phyloP scores from a whole-genome alignment of 2,888 invertebrate genomes.

The Trichopria drosophilae region DNA sequence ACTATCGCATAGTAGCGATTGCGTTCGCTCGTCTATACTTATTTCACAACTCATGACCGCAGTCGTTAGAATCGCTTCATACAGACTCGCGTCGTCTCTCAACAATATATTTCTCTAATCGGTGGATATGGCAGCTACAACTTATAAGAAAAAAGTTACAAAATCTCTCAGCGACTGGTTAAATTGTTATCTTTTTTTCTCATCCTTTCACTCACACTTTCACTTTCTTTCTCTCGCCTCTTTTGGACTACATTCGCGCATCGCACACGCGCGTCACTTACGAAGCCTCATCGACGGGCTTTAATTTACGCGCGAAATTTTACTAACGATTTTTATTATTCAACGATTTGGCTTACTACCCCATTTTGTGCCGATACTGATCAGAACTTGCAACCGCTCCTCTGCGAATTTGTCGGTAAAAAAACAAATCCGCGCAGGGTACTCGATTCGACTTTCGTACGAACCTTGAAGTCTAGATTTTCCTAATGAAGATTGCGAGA shows the following conservation, averaged over 20 bases:
- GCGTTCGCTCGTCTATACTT: constrained; percentile 31
- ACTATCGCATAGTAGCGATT: constrained; percentile 35
- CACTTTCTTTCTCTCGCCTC: constrained; percentile 22
- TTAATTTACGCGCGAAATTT: constrained; percentile 29
- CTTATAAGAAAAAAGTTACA: constrained; percentile 57
- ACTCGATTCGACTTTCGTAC: too few species aligned
- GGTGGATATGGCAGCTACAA: constrained; percentile 57
- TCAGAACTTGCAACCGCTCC: constrained; percentile 26
- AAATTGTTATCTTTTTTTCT: constrained; percentile 33
- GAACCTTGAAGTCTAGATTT: too few species aligned
- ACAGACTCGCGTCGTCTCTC: too few species aligned
- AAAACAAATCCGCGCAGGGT: too few species aligned
- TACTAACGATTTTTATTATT: constrained; percentile 24
- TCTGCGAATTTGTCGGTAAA: too few species aligned
- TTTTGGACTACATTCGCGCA: constrained; percentile 23
- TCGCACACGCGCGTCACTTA: constrained; percentile 31
- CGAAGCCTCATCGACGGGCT: constrained; percentile 44
- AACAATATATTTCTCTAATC: constrained; percentile 34
- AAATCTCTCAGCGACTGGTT: constrained; percentile 53
- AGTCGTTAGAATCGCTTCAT: constrained; percentile 39
- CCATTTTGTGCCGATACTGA: too few species aligned
- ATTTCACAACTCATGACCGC: constrained; percentile 25
- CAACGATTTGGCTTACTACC: constrained; percentile 30
- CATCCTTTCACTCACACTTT: constrained; percentile 24
- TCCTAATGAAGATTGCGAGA: too few species aligned